Conservation (phyloP, 2,888 invertebrate species). For the Aspidapion aeneum region DNA sequence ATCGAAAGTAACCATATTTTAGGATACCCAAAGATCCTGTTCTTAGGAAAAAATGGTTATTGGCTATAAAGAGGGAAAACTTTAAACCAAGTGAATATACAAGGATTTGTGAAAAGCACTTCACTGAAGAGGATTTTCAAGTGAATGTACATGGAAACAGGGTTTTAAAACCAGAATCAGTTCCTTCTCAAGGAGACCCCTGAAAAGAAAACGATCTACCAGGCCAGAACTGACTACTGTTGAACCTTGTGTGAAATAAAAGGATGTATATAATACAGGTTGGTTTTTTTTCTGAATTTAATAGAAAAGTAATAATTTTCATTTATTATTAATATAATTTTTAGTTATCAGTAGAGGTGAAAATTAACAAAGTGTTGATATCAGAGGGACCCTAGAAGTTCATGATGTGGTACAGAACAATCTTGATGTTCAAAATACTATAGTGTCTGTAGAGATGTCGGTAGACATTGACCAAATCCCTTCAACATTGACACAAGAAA, state of each 20-base stretch:
- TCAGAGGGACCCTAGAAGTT: not conserved
- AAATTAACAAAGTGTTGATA: not conserved
- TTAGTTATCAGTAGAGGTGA: not conserved
- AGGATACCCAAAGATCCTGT: slow-evolving; percentile 5
- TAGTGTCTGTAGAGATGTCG: not conserved
- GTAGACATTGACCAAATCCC: not conserved
- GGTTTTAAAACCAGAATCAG: slow-evolving; percentile 2
- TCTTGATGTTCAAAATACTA: not conserved
- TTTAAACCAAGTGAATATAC: not conserved
- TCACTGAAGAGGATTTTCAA: slow-evolving; percentile 3
- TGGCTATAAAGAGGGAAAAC: slow-evolving; percentile 2
- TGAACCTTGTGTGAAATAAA: too few species aligned
- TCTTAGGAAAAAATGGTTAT: slow-evolving; percentile 5
- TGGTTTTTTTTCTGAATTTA: not conserved
- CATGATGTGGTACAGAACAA: not conserved
- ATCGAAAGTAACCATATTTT: not conserved
- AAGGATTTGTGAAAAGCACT: slow-evolving; percentile 11
- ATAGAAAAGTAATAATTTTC: not conserved
- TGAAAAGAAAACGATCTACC: not conserved
- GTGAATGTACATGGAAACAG: slow-evolving; percentile 10
- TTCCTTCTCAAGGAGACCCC: slow-evolving; percentile 6
- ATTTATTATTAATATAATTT: not conserved
- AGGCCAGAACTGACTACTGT: too few species aligned
- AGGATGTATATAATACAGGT: not conserved
- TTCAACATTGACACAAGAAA: too few species aligned